Conservation (phyloP, 2,888 invertebrate genomes). For the Caenorhabditis plicata region DNA sequence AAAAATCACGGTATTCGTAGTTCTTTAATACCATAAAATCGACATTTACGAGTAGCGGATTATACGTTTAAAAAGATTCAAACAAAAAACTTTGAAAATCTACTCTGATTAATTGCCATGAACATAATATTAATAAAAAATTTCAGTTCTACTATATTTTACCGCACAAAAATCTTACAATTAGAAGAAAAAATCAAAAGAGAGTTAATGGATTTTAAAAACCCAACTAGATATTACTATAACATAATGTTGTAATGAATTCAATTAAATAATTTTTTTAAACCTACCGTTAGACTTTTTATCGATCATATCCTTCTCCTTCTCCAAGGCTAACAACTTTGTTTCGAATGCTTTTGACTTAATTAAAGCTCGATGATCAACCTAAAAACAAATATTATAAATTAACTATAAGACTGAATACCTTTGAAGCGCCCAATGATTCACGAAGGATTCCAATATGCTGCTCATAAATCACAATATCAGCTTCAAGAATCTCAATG, state of each 20-base stretch:
- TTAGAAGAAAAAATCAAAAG: not conserved
- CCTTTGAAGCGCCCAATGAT: slow-evolving; percentile 59
- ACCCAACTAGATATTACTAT: not conserved
- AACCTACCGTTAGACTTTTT: slow-evolving; percentile 52
- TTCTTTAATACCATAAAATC: no score
- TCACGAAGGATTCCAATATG: slow-evolving; percentile 62
- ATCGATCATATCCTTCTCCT: slow-evolving; percentile 59
- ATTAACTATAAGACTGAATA: slow-evolving; percentile 1
- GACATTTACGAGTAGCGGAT: no score
- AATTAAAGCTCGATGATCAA: slow-evolving; percentile 59
- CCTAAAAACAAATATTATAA: slow-evolving; percentile 17
- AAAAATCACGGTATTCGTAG: no score
- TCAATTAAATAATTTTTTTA: not conserved
- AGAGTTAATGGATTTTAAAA: not conserved
- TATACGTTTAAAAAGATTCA: no score
- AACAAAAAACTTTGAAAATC: no score
- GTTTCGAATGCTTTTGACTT: slow-evolving; percentile 63
- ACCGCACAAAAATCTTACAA: not conserved
- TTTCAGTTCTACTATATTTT: not conserved
- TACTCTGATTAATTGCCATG: no score
- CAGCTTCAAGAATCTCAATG: slow-evolving; percentile 58
- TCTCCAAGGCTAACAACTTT: slow-evolving; percentile 58
- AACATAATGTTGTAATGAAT: not conserved
- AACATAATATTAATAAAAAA: no score
- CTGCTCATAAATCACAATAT: slow-evolving; percentile 61